These are phyloP conservation scores for Anguilla anguilla DNA, from an alignment of 2,797 vertebrate genomes.

Conservation along the genomic window DNA sequence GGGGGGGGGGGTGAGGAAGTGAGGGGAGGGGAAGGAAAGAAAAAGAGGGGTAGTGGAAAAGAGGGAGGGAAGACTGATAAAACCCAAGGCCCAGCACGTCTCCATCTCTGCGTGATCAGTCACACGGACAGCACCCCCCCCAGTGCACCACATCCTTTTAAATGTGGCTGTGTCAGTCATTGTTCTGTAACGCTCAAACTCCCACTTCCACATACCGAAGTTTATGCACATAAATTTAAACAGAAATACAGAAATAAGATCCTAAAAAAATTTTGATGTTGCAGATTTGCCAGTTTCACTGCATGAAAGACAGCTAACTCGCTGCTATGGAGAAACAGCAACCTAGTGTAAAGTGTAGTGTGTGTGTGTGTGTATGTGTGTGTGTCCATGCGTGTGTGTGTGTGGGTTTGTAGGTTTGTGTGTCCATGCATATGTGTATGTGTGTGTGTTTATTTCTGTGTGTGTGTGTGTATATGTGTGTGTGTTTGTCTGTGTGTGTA, in stretches of 20 bases:
- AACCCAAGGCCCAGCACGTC: neutral
- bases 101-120: neutral
- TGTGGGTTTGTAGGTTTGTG: neutral
- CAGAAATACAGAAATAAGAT: neutral
- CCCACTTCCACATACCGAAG: neutral
- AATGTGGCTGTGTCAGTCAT: neutral
- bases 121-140: neutral
- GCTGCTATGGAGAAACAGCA: neutral
- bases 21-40: no score
- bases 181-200: neutral
- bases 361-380: neutral
- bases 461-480: neutral
- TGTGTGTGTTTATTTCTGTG: neutral
- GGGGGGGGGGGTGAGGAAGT: slow-evolving; percentile 36
- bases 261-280: neutral
- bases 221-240: neutral
- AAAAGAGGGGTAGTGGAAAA: slow-evolving; percentile 39
- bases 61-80: no score
- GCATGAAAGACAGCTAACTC: neutral
- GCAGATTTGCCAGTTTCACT: neutral
- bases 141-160: neutral
- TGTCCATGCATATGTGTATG: neutral
- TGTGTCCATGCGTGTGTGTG: neutral
- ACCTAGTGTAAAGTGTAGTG: neutral
- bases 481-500: neutral